Conservation (phyloP, 1,140 invertebrate species). For the Calephelis nemesis region DNA sequence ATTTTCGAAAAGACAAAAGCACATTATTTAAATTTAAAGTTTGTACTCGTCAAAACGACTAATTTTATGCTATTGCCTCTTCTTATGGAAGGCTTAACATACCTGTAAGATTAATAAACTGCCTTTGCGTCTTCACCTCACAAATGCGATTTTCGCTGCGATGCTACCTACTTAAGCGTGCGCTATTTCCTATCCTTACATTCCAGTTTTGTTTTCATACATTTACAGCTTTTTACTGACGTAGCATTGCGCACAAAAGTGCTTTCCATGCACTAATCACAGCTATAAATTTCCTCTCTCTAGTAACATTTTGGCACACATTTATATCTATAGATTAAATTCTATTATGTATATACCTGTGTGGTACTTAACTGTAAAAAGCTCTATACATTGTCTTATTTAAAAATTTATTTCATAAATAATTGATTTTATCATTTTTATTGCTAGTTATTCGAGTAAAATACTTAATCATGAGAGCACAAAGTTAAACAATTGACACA, state of each 20-base stretch:
- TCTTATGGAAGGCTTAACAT: not conserved
- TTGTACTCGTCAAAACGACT: conserved; percentile 6
- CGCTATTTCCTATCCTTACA: conserved; percentile 20
- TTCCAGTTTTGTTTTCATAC: conserved; percentile 12
- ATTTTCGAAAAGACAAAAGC: not conserved
- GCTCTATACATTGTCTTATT: conserved; percentile 78
- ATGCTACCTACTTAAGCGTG: conserved; percentile 26
- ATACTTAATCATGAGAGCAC: conserved; percentile 60
- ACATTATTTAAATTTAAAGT: conserved; percentile 1
- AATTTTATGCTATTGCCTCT: not conserved
- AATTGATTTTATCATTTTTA: conserved; percentile 78
- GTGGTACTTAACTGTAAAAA: conserved; percentile 74
- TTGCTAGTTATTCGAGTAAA: conserved; percentile 57
- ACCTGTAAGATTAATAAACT: not conserved
- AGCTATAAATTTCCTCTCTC: conserved; percentile 73
- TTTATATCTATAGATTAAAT: conserved; percentile 60
- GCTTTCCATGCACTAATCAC: conserved; percentile 63
- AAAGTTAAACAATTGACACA: conserved; percentile 52
- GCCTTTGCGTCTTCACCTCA: conserved; percentile 7
- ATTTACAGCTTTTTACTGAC: conserved; percentile 43
- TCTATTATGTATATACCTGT: conserved; percentile 62
- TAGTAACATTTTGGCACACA: conserved; percentile 55
- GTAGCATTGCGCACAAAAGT: conserved; percentile 67
- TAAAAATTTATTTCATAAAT: conserved; percentile 59
- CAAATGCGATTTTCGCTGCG: conserved; percentile 6